These are phyloP conservation scores for Danio albolineatus DNA, from an alignment of 2,797 vertebrate species.

Conservation along the genomic window DNA sequence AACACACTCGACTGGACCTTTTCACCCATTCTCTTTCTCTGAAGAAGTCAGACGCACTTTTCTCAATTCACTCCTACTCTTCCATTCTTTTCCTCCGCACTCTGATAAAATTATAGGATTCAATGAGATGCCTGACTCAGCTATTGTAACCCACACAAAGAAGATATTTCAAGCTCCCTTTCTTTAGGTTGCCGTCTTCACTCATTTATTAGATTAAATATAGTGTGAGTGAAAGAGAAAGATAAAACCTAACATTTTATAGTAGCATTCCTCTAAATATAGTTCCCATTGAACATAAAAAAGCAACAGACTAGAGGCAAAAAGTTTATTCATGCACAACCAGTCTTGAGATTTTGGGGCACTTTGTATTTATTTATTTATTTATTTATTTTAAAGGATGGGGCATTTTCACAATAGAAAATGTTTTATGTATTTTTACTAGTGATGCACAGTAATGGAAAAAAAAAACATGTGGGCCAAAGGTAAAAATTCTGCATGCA, in stretches of 20 bases:
- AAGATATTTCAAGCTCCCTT: conserved; percentile 43
- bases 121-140: conserved; percentile 45
- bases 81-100: conserved; percentile 42
- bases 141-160: conserved; percentile 55
- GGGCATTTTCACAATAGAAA: too few relatives aligned
- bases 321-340: too few relatives aligned
- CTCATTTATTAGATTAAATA: conserved; percentile 27
- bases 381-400: too few relatives aligned
- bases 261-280: conserved; percentile 11
- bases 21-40: conserved; percentile 17
- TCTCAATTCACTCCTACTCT: conserved; percentile 37
- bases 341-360: too few relatives aligned
- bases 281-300: not conserved
- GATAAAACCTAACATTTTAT: not conserved
- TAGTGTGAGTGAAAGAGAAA: not conserved
- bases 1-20: conserved; percentile 19
- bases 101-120: conserved; percentile 55
- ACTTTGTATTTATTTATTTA: too few relatives aligned
- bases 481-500: too few relatives aligned
- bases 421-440: too few relatives aligned
- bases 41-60: conserved; percentile 38
- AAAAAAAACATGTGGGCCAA: too few relatives aligned
- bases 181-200: conserved; percentile 12
- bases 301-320: not conserved
- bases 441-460: too few relatives aligned